Conservation (phyloP, 2,797 vertebrate species). For the Trematomus bernacchii region DNA sequence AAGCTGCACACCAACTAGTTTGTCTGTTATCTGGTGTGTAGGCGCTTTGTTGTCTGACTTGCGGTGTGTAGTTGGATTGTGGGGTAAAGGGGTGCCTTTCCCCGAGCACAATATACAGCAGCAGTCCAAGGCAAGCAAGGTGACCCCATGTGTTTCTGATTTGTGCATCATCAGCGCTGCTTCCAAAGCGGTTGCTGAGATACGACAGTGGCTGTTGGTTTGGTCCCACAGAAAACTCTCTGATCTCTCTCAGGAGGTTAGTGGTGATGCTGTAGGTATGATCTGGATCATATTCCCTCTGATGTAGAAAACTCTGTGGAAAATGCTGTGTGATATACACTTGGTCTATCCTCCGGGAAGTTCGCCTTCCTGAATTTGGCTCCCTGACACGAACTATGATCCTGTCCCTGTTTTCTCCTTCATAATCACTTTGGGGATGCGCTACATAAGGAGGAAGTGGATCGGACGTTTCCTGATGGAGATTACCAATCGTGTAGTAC, state of each 20-base stretch:
- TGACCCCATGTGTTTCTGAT: conserved; percentile 54
- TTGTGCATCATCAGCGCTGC: neutral
- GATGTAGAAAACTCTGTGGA: too few species aligned
- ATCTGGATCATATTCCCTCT: conserved; percentile 32
- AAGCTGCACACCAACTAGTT: too few species aligned
- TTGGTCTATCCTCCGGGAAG: conserved; percentile 37
- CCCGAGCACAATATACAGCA: too few species aligned
- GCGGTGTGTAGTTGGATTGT: too few species aligned
- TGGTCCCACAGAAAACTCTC: conserved; percentile 37
- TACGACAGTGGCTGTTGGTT: conserved; percentile 9
- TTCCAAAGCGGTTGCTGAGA: conserved; percentile 30
- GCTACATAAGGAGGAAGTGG: conserved; percentile 59
- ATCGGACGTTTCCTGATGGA: conserved; percentile 15
- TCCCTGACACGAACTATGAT: conserved; percentile 67
- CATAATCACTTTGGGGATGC: neutral
- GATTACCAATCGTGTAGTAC: conserved; percentile 76
- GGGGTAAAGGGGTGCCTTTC: neutral
- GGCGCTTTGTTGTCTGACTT: too few species aligned
- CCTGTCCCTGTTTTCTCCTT: conserved; percentile 60
- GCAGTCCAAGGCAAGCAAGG: conserved; percentile 24
- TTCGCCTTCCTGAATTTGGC: neutral
- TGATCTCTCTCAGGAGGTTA: conserved; percentile 49
- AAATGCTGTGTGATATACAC: conserved; percentile 76
- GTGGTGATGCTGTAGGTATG: conserved; percentile 44
- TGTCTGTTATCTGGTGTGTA: too few species aligned